Base-by-base conservation (phyloP, 2,888 invertebrate species). In the Lottia scabra region DNA sequence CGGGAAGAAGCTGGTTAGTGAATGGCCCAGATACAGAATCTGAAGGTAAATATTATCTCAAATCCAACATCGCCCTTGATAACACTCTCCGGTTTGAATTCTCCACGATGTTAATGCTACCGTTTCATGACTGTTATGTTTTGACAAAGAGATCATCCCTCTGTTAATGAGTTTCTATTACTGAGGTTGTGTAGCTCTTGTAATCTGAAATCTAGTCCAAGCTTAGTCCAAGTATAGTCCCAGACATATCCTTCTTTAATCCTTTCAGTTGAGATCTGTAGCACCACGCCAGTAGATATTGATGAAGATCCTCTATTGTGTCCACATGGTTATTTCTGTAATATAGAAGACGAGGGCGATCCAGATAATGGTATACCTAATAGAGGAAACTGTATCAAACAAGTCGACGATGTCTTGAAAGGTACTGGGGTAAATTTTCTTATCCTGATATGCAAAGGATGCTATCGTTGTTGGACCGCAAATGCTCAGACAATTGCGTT, bases 281-380 rank as follows among this genome's bases (percentile, higher is more conserved):
- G 83, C 56, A 86, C 85, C 2, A 78, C 82, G 1, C 77, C 75
- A 0, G 75, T 80, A n/a, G 78, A 76, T 1, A 75, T 75, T 8
- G 85, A 86, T 69, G 85, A 83, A 56, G 86, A 86, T 68, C 85
- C 86, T 6, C 68, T 87, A 67, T 72, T 87, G 16, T 87, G 87
- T 74, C 87, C 87, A 38, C 80, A 84, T 69, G 87, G 87, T 27
- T 86, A 84, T 70, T 77, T 83, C 66, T 87, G 87, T 75, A 84
- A 83, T 75, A 81, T 87, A 65, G 82, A 81, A 27, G 78, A 81
- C 26, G 70, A 46, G 2, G 84, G 83, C 0, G 76, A 82, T 68
- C 73, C 78, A 26, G 75, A 76, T 46, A 80, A 79, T 63, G 82
- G 81, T 63, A 78, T 83, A 48, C 85, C 85, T 8, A 86, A 85